Percentiles rank a stretch among this genome's conserved stretches.
phyloP scores from a whole-genome alignment of 1,140 invertebrate species.

The Triops longicaudatus region DNA sequence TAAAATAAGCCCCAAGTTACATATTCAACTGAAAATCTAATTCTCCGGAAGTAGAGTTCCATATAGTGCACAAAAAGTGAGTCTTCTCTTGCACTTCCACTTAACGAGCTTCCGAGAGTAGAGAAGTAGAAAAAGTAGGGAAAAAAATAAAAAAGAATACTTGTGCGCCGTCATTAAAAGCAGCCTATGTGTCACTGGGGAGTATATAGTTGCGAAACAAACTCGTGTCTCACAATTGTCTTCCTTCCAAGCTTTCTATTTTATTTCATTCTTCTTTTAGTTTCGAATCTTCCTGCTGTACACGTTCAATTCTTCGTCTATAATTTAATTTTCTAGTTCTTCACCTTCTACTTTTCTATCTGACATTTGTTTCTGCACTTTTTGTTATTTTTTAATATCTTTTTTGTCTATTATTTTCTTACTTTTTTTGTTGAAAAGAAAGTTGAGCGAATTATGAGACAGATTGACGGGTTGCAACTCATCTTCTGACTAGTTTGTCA shows the following conservation, averaged over 20 bases:
- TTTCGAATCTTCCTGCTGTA: too few relatives aligned
- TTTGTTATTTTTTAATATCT: not conserved
- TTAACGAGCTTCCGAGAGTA: too few relatives aligned
- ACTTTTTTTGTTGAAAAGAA: not conserved
- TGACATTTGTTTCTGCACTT: not conserved
- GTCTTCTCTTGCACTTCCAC: too few relatives aligned
- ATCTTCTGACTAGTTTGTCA: not conserved
- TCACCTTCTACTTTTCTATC: too few relatives aligned
- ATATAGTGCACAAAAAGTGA: too few relatives aligned
- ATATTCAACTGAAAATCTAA: too few relatives aligned
- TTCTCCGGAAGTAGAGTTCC: too few relatives aligned
- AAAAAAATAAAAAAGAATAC: not conserved
- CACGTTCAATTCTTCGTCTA: not conserved
- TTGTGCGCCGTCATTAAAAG: not conserved
- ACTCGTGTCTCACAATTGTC: conserved; percentile 17
- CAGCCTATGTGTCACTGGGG: not conserved
- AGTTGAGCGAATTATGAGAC: not conserved
- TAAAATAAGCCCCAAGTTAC: too few relatives aligned
- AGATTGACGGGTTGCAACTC: not conserved
- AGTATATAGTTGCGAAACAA: not conserved
- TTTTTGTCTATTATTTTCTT: not conserved
- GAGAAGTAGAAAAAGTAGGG: too few relatives aligned
- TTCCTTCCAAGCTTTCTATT: not conserved
- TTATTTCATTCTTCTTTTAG: not conserved
- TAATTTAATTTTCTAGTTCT: not conserved